Conservation (phyloP, 2,888 invertebrate species). For the Agrochola circellaris region DNA sequence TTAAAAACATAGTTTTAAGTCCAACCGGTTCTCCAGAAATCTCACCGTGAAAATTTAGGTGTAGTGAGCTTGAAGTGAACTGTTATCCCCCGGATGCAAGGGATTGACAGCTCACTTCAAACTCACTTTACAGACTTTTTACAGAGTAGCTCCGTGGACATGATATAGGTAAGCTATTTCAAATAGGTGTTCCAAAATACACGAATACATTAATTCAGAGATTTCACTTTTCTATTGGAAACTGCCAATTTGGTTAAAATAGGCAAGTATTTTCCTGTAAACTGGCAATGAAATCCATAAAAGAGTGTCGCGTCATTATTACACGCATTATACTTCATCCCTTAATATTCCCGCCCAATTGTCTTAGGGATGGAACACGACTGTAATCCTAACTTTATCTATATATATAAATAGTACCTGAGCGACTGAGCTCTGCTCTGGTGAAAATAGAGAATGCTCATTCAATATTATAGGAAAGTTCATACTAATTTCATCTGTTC, state of each 20-base stretch:
- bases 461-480: too few species aligned
- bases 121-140: too few species aligned
- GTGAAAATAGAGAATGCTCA: too few species aligned
- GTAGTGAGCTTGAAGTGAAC: too few species aligned
- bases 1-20: too few species aligned
- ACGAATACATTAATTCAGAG: neutral
- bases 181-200: neutral
- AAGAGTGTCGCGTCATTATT: slow-evolving; percentile 31
- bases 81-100: too few species aligned
- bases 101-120: too few species aligned
- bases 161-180: neutral
- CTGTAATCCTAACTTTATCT: neutral
- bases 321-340: slow-evolving; percentile 45
- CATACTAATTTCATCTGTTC: too few species aligned
- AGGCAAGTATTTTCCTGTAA: neutral
- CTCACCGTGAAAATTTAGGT: too few species aligned
- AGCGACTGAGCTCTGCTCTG: too few species aligned
- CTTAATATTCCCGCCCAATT: slow-evolving; percentile 47
- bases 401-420: too few species aligned
- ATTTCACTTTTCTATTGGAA: neutral
- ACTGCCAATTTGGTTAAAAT: neutral
- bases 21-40: too few species aligned
- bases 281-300: slow-evolving; percentile 20
- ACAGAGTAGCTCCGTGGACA: neutral
- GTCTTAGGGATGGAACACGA: slow-evolving; percentile 38